Evolutionary conservation across 2,797 vertebrate genomes (phyloP).

Genomic region (Enteromius mattozi): DNA sequence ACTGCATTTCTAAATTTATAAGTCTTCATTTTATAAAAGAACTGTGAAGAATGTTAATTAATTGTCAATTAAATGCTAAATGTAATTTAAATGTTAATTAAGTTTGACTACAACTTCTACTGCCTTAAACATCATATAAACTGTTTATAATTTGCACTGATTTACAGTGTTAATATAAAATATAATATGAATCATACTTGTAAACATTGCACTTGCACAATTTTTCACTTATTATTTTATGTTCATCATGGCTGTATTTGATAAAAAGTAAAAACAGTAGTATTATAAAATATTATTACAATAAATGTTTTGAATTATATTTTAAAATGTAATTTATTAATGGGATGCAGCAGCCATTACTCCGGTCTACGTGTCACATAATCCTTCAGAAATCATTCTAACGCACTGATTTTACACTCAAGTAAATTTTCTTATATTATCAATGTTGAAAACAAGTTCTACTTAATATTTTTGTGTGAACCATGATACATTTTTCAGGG

Average conservation of each 20-base stretch:
- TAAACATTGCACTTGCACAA: neutral
- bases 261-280: neutral
- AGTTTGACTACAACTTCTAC: too few relatives aligned
- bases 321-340: neutral
- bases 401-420: neutral
- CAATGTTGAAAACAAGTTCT: too few relatives aligned
- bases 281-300: neutral
- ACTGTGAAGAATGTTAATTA: neutral
- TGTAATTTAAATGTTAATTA: too few relatives aligned
- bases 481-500: neutral
- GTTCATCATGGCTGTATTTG: neutral
- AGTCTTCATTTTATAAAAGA: neutral
- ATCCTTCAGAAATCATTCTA: neutral
- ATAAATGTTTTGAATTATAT: neutral
- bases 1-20: neutral
- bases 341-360: neutral
- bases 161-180: neutral
- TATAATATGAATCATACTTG: neutral
- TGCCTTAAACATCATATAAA: neutral
- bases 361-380: neutral
- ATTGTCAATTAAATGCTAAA: neutral
- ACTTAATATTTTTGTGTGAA: too few relatives aligned
- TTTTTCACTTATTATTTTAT: neutral
- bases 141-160: neutral
- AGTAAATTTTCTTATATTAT: too few relatives aligned